A percentile compares a stretch with the other conserved stretches of the same genome.
Evolutionary conservation across 2,888 invertebrate species (phyloP).

Genomic region (Sialis lutaria): DNA sequence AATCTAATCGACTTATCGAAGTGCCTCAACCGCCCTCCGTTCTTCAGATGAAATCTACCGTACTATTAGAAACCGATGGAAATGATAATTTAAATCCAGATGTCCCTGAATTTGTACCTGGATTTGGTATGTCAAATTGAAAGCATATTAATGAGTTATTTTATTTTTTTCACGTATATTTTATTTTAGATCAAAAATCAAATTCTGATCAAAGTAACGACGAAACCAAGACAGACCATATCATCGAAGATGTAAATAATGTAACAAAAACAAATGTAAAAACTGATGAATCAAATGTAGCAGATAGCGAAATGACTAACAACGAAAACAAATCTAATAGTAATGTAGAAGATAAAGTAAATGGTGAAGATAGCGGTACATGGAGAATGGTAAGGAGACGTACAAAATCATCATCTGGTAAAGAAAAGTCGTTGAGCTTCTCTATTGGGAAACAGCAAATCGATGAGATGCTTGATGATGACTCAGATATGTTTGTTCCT

Average conservation of each 20-base stretch:
- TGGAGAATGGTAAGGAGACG: slow-evolving; percentile 38
- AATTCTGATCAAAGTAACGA: too few species aligned
- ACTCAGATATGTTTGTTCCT: slow-evolving; percentile 49
- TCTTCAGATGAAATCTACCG: slow-evolving; percentile 6
- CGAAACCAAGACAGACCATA: too few species aligned
- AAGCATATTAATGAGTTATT: too few species aligned
- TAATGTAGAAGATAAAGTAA: not conserved
- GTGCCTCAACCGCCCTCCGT: slow-evolving; percentile 8
- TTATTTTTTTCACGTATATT: too few species aligned
- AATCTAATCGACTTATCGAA: slow-evolving; percentile 4
- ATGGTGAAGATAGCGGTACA: slow-evolving; percentile 18
- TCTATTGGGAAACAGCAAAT: slow-evolving; percentile 19
- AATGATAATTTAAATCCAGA: slow-evolving; percentile 61
- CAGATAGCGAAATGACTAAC: not conserved
- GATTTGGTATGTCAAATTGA: too few species aligned
- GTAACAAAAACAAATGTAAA: too few species aligned
- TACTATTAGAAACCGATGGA: slow-evolving; percentile 15
- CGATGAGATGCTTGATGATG: slow-evolving; percentile 95
- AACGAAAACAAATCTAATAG: slow-evolving; percentile 5
- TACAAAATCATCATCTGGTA: slow-evolving; percentile 12
- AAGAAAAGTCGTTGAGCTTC: slow-evolving; percentile 13
- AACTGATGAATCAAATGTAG: too few species aligned
- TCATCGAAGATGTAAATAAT: too few species aligned
- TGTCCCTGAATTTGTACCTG: slow-evolving; percentile 71
- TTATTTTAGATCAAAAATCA: too few species aligned